Base-by-base conservation (phyloP, 2,113 vertebrate genomes). In the Sorex fumeus region DNA sequence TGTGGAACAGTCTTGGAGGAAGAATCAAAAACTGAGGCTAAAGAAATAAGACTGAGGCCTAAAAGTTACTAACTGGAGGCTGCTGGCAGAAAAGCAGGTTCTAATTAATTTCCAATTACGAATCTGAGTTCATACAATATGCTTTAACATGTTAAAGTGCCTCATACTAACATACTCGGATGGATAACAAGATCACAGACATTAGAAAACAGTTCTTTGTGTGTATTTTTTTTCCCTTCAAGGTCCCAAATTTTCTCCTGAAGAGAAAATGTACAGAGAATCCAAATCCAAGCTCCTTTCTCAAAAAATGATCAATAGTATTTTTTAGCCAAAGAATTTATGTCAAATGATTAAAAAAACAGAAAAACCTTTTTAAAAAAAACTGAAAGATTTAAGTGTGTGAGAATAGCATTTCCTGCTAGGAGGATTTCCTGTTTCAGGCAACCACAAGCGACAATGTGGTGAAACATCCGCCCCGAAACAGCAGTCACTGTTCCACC, bases 401-500 rank as follows among this genome's bases (percentile, higher is more conserved):
- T 87, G 88, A 85, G 93, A 89, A 75, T 88, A 69, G 94, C 90
- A 97, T 95, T 98, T 98, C 95, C 96, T 97, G 96, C 88, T 81
- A 69, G 76, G 95, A 89, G 69, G 80, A 93, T 98, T 98, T 98
- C 97, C 95, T 97, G 97, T 97, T 96, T 95, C 30, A 45, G 92
- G 96, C 91, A 64, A 96, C 94, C 95, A 69, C 96, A 71, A 93
- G 94, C 87, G 79, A 86, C 28, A 62, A 30, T 34, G 78, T 90
- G 88, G 91, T 91, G 94, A 97, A 96, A 97, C 84, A 95, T 95
- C 95, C 94, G 83, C 87, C 36, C 74, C 23, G 60, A n/a, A 92
- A 93, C 92, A 94, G 27, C 90, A 91, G 84, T 95, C 36, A 88
- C 50, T 43, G 66, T 72, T 82, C 72, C 64, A 53, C 1, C 7